Percentiles rank a stretch among this genome's conserved stretches.
Evolutionary conservation across 2,113 vertebrate species (phyloP).

Genomic region (Gopherus flavomarginatus): DNA sequence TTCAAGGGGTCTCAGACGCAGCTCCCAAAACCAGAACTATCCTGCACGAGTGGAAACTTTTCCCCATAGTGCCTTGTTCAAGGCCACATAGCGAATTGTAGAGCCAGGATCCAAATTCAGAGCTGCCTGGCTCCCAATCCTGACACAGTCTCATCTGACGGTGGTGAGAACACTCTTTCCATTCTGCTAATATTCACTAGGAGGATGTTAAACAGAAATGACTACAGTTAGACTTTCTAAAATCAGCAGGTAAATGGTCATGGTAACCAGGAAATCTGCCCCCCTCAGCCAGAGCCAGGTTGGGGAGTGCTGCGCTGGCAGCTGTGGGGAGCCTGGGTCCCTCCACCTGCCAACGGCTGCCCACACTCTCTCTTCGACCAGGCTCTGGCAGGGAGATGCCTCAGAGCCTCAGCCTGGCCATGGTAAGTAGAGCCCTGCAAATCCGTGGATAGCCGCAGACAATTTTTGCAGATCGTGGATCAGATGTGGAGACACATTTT

Average conservation of each 20-base stretch:
- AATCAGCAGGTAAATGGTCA: not conserved
- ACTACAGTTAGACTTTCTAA: not conserved
- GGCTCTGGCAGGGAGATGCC: no score
- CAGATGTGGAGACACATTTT: no score
- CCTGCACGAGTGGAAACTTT: not conserved
- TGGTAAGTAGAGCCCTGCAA: no score
- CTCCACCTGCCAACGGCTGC: no score
- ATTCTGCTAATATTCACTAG: not conserved
- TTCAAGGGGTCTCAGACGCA: not conserved
- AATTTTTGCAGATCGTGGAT: no score
- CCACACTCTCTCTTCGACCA: no score
- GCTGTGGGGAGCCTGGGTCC: no score
- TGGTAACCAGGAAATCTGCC: not conserved
- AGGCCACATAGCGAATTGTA: not conserved
- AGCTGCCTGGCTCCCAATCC: not conserved
- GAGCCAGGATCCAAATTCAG: not conserved
- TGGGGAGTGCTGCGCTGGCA: no score
- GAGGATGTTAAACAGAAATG: not conserved
- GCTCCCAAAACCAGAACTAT: not conserved
- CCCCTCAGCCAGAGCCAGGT: no score
- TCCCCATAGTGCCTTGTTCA: not conserved
- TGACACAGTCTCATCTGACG: not conserved
- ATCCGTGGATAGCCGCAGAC: no score
- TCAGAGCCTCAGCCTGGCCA: no score
- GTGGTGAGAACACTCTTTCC: not conserved